Evolutionary conservation across 1,140 invertebrate species (phyloP).

Genomic region (Leptestheria dahalacensis): DNA sequence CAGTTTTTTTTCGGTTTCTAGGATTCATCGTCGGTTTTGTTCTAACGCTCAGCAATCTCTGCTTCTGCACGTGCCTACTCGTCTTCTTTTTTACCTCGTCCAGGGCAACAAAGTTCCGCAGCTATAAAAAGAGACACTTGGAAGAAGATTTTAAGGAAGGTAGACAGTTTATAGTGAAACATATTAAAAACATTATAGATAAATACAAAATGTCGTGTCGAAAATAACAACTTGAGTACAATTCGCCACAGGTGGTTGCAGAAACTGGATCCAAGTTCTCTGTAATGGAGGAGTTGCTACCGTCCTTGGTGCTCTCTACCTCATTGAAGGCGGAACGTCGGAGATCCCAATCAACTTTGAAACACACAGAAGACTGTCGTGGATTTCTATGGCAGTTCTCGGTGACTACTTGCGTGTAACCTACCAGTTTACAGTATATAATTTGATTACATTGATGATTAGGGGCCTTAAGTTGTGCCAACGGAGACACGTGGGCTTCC

Average conservation of each 20-base stretch:
- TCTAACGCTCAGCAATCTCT: conserved; percentile 59
- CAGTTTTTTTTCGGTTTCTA: conserved; percentile 23
- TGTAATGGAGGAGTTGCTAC: conserved; percentile 78
- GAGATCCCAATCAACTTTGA: conserved; percentile 66
- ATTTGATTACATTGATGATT: conserved; percentile 20
- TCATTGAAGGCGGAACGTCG: conserved; percentile 60
- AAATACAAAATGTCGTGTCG: too few relatives aligned
- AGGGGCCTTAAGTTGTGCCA: conserved; percentile 63
- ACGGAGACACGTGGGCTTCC: conserved; percentile 83
- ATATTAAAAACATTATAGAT: too few relatives aligned
- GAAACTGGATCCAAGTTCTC: conserved; percentile 80
- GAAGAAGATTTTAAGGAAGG: conserved; percentile 71
- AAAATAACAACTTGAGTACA: too few relatives aligned
- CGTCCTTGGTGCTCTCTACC: conserved; percentile 57
- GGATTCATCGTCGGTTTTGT: conserved; percentile 60
- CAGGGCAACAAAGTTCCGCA: conserved; percentile 61
- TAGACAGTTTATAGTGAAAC: conserved; percentile 25
- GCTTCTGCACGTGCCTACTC: conserved; percentile 54
- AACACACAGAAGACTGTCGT: conserved; percentile 58
- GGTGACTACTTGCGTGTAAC: conserved; percentile 31
- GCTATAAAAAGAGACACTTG: conserved; percentile 49
- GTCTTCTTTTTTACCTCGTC: conserved; percentile 68
- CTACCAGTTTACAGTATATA: not conserved
- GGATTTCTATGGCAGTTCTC: conserved; percentile 60
- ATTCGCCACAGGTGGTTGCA: conserved; percentile 63